Evolutionary conservation across 1,140 invertebrate genomes (phyloP).

Genomic region (Hetaerina americana): DNA sequence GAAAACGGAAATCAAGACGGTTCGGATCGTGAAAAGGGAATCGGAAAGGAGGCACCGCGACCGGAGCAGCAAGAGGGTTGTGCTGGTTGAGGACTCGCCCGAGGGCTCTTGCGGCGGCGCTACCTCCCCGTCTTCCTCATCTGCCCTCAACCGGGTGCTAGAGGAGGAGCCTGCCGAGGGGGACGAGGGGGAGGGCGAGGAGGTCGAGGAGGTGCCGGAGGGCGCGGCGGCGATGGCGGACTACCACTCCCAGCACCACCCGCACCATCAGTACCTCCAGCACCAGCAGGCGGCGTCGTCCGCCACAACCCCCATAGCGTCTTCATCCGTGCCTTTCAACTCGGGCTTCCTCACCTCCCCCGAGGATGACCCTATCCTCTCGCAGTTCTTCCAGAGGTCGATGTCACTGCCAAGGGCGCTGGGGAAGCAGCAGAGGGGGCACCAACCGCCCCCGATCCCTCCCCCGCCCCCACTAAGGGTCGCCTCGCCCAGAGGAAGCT

Average conservation of each 20-base stretch:
- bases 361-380: conserved; percentile 16
- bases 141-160: not conserved
- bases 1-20: conserved; percentile 80
- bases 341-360: not conserved
- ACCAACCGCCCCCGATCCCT: conserved; percentile 11
- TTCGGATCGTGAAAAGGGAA: conserved; percentile 83
- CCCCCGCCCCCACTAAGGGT: conserved; percentile 23
- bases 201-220: not conserved
- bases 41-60: conserved; percentile 71
- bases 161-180: not conserved
- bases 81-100: not conserved
- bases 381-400: conserved; percentile 19
- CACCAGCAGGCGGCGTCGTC: conserved; percentile 22
- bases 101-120: not conserved
- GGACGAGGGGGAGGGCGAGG: conserved; percentile 1
- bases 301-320: too few relatives aligned
- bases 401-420: conserved; percentile 35
- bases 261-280: conserved; percentile 35
- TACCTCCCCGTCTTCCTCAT: not conserved
- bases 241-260: conserved; percentile 6
- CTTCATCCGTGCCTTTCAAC: not conserved
- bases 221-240: not conserved
- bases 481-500: conserved; percentile 32
- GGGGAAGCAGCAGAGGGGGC: conserved; percentile 25
- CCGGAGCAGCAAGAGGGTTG: conserved; percentile 22